Conservation (phyloP, 2,113 vertebrate species). For the Spermophilus dauricus region DNA sequence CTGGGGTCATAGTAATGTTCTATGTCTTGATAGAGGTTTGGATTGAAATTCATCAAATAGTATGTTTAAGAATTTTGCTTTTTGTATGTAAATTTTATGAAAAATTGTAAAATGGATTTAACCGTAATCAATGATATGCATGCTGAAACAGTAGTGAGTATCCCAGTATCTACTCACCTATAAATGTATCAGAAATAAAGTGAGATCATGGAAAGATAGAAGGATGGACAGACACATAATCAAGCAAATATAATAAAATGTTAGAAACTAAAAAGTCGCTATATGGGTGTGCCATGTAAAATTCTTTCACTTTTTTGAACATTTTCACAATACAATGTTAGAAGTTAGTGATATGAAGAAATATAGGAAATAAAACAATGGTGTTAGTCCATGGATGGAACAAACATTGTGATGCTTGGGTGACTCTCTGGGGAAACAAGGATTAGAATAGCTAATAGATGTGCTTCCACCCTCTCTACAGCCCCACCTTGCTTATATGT, state of each 20-base stretch:
- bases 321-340: not conserved
- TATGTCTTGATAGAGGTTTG: not conserved
- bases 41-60: not conserved
- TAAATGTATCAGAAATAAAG: not conserved
- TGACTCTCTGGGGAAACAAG: not conserved
- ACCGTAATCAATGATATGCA: not conserved
- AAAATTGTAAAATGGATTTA: not conserved
- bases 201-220: not conserved
- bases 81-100: not conserved
- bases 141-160: not conserved
- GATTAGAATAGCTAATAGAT: not conserved
- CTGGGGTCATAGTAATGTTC: not conserved
- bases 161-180: not conserved
- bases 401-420: not conserved
- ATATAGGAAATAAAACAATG: not conserved
- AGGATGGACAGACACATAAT: not conserved
- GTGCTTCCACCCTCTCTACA: too few species aligned
- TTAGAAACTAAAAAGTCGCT: not conserved
- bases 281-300: not conserved
- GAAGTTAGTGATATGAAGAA: not conserved
- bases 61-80: not conserved
- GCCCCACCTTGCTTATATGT: not conserved
- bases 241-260: not conserved
- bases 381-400: not conserved
- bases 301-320: conserved; percentile 21